Evolutionary conservation across 2,888 invertebrate genomes (phyloP), one percentile per base, ranked within the genome.

Genomic region (Odontomyia ornata): DNA sequence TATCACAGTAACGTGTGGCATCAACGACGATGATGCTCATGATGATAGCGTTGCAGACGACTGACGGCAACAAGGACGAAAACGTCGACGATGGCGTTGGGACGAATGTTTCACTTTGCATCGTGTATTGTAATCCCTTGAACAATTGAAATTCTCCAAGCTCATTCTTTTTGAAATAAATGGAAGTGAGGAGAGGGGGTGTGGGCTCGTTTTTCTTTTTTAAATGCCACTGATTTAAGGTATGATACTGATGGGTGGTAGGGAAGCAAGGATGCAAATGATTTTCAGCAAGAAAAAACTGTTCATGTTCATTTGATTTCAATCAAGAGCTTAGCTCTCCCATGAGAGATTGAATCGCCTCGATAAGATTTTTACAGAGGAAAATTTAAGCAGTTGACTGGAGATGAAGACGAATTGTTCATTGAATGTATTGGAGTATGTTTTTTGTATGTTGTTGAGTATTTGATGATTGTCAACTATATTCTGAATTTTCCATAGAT

Each of bases 41-140:
- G n/a, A n/a, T 25, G 11, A 25, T 25, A 60, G 64, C 46, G 25
- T 25, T 47, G 69, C 1, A 30, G 69, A 69, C 27, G 18, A 30
- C 7, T 30, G 69, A 30, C 69, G 69, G 30, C 47, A 47, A 47
- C 73, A 73, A 60, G 60, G 60, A 73, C 43, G 36, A 3, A 57
- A 21, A 18, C 23, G 52, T 52, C 56, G 47, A 30, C 18, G 1
- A 5, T 43, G 43, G 46, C 64, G 21, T 30, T 11, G 43, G 15
- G 25, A n/a, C 15, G 62, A 11, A 11, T 65, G 65, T 36, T 36
- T 36, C 65, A 65, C 65, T 65, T 36, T 43, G 65, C 43, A 18
- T 30, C 65, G 21, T 65, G 27, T 69, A 57, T 36, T 73, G 73
- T 57, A 73, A 73, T 73, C 73, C 73, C 73, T 73, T 69, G 57